Evolutionary conservation across 2,113 vertebrate species (phyloP), one percentile per base, ranked within the genome.

Genomic region (Coreoperca whiteheadi): DNA sequence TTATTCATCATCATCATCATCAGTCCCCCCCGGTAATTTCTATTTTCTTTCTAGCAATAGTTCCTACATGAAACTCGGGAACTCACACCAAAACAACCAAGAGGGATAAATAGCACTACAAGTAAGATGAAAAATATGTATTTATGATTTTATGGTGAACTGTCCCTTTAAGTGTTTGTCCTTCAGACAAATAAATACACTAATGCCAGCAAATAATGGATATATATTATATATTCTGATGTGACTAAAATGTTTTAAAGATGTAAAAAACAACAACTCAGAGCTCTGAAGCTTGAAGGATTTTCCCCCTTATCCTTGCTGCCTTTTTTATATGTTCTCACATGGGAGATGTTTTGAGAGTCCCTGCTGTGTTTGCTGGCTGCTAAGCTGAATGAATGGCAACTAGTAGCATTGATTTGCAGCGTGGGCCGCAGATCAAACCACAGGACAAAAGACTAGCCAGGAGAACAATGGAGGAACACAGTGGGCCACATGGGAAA

Each of bases 341-440:
- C 79, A 85, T 60, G 79, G 87, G 84, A 89, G 79, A 78, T 79
- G 79, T 82, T 87, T 79, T 51, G 74, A 83, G 80, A 53, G 60
- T 53, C 78, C 83, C 82, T 2, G 79, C 89, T 86, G 83, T 59
- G 79, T 87, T 83, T 82, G 78, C 64, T 87, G 86, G 83, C 82
- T 34, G 77, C 43, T 18, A 64, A 69, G 81, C 66, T 66, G 82
- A 88, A 71, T 71, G 81, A 81, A 88, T 59, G 75, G 81, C 75
- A 84, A 77, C 69, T 28, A n/a, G 84, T 63, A 81, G 86, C 84
- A 92, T 85, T 89, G 92, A 93, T 93, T 87, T 82, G 79, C 90
- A 82, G 83, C 18, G 43, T 43, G 46, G 85, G 87, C 87, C 64
- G 69, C 83, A 79, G 85, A 89, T 93, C 90, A 90, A 88, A 90